Conservation (phyloP, 2,113 vertebrate genomes). For the Lophotis ruficrista region DNA sequence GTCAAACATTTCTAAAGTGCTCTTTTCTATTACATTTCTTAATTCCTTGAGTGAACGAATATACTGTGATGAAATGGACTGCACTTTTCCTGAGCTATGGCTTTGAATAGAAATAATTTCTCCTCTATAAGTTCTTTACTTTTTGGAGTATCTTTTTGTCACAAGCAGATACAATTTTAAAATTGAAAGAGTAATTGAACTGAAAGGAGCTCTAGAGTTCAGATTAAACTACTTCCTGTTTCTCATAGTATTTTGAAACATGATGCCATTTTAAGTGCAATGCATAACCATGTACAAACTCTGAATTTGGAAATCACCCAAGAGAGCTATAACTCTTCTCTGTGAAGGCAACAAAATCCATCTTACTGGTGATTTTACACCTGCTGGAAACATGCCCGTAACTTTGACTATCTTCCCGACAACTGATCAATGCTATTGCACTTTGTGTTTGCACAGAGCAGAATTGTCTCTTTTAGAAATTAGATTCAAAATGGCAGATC, state of each 20-base stretch:
- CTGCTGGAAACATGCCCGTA: background rate
- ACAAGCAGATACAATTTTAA: background rate
- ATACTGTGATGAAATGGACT: background rate
- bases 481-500: background rate
- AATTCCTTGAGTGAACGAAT: conserved; percentile 1
- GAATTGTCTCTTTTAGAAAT: background rate
- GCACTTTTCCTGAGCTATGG: background rate
- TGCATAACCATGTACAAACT: background rate
- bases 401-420: background rate
- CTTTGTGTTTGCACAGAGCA: background rate
- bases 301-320: background rate
- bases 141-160: background rate
- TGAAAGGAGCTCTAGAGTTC: background rate
- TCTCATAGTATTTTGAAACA: background rate
- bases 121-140: background rate
- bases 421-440: background rate
- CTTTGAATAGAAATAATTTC: background rate
- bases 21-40: background rate
- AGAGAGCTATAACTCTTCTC: background rate
- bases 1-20: conserved; percentile 11
- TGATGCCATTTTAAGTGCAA: background rate
- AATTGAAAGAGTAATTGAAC: background rate
- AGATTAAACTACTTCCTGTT: background rate
- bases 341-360: background rate
- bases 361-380: background rate